Percentiles rank a stretch among this genome's conserved stretches.
phyloP scores from a whole-genome alignment of 2,797 vertebrate genomes.

The Carapus acus region DNA sequence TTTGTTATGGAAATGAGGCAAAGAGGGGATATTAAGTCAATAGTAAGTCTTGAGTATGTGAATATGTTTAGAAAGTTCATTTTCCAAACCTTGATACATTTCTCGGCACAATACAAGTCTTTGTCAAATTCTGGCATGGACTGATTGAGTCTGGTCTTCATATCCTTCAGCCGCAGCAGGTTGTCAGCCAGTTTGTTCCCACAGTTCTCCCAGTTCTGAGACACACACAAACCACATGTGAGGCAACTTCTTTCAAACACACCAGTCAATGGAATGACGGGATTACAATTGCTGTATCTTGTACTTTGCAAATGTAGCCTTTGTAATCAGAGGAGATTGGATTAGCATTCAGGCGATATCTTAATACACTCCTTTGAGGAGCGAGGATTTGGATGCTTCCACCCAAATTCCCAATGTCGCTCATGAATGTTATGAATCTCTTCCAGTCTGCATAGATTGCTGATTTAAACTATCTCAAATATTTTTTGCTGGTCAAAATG shows the following conservation, averaged over 20 bases:
- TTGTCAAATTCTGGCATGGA: slow-evolving; percentile 73
- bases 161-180: slow-evolving; percentile 61
- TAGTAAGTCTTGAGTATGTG: too few relatives aligned
- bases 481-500: too few relatives aligned
- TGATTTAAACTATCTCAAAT: too few relatives aligned
- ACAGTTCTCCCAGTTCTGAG: slow-evolving; percentile 80
- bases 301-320: slow-evolving; percentile 8
- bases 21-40: too few relatives aligned
- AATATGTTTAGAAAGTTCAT: neutral
- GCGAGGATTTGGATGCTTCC: neutral
- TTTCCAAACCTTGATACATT: slow-evolving; percentile 71
- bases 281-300: slow-evolving; percentile 2
- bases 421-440: too few relatives aligned
- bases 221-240: slow-evolving; percentile 2
- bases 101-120: slow-evolving; percentile 67
- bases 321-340: slow-evolving; percentile 41
- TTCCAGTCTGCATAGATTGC: too few relatives aligned
- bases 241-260: neutral
- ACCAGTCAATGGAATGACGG: neutral
- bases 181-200: slow-evolving; percentile 70
- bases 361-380: slow-evolving; percentile 8
- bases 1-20: too few relatives aligned
- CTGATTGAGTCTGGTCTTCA: slow-evolving; percentile 72
- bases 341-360: slow-evolving; percentile 33
- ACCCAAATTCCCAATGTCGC: neutral